phyloP scores from a whole-genome alignment of 2,113 vertebrate species.

The Panthera tigris region DNA sequence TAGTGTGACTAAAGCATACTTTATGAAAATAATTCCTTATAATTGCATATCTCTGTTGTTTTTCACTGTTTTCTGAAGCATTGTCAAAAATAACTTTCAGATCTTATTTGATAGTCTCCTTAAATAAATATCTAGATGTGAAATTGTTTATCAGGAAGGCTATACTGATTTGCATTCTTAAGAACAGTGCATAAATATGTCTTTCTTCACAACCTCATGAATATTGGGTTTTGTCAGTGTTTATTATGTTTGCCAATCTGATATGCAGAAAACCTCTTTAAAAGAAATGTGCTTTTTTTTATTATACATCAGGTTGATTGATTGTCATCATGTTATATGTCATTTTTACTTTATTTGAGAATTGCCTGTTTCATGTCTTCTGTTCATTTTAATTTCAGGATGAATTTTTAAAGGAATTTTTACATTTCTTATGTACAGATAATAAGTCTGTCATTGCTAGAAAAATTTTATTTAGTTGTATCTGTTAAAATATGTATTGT shows the following conservation, averaged over 20 bases:
- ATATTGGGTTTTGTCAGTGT: background rate
- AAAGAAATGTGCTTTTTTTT: slow-evolving; percentile 7
- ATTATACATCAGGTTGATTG: background rate
- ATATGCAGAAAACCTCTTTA: background rate
- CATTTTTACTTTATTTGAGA: slow-evolving; percentile 14
- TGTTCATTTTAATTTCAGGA: background rate
- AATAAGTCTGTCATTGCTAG: background rate
- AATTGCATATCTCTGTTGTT: background rate
- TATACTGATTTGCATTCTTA: background rate
- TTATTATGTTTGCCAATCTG: background rate
- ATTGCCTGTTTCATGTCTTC: background rate
- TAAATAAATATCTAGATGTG: background rate
- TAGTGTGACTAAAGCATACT: background rate
- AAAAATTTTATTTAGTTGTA: background rate
- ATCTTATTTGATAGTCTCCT: background rate
- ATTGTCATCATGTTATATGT: background rate
- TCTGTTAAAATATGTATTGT: background rate
- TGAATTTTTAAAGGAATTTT: background rate
- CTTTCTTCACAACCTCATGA: background rate
- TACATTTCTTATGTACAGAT: background rate
- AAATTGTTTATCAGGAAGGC: background rate
- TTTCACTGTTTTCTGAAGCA: slow-evolving; percentile 31
- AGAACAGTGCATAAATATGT: background rate
- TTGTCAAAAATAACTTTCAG: background rate
- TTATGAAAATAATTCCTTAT: slow-evolving; percentile 7